Base-by-base conservation (phyloP, 2,888 invertebrate genomes). In the Sphaeridia pumilis region DNA sequence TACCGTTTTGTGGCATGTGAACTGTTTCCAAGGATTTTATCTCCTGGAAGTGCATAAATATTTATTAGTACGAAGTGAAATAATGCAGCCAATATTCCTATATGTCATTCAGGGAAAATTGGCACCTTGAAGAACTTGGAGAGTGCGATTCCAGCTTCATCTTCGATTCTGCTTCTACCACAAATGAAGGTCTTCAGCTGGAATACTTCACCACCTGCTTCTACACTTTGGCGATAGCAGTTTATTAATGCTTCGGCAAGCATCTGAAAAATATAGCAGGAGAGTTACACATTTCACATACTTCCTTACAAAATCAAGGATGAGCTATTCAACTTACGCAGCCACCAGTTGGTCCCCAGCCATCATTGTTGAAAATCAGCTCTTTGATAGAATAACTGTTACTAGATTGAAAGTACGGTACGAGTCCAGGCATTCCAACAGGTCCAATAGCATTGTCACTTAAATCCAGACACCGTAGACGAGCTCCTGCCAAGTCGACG, bases 401-500 rank as follows among this genome's bases (percentile, higher is more conserved):
- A 1, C 83, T 78, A 41, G 92, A 90, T 60, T 81, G 79, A 35
- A 98, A 72, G 21, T 97, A 74, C 17, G 82, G 80, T 0, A 85
- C 84, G 10, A 97, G 74, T 0, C 92, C 93, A 61, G 84, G 79
- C 43, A 94, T 87, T 25, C 94, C 97, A 63, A 92, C 87, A 0
- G 95, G 94, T 0, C 95, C 97, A 64, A 97, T 84, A 0, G 97
- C 97, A 71, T 97, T 95, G 72, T 98, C 95, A 69, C 94, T 94
- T 7, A 98, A 76, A 68, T 98, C 93, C 10, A 98, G 71, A 50
- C 87, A 85, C 0, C 81, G 79, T 1, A 98, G 76, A 2, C 80
- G 76, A 0, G 88, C 87, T 0, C 82, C 81, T 0, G 93, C 87
- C 4, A 73, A 67, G 52, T 87, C 85, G 66, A 98, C 77, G 0